Percentiles rank a stretch among this genome's conserved stretches.
Conservation (phyloP, 2,113 vertebrate genomes). For the Daboia siamensis region DNA sequence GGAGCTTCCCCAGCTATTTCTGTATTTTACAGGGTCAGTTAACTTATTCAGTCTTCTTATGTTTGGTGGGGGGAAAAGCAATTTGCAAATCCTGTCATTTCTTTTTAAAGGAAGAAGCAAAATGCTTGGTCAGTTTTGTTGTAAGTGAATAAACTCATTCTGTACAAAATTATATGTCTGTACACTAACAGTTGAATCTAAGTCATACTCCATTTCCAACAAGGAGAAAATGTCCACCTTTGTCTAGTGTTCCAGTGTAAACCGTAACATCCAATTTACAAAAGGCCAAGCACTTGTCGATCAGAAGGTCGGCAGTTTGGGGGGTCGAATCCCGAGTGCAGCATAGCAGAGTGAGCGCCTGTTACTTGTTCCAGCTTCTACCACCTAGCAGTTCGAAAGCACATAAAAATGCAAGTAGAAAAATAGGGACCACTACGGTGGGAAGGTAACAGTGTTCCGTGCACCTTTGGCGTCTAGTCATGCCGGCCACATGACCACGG, state of each 20-base stretch:
- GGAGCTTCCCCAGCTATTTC: background rate
- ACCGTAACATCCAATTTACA: background rate
- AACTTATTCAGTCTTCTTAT: background rate
- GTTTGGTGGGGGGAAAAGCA: background rate
- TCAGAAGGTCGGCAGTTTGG: too few relatives aligned
- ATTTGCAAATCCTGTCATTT: background rate
- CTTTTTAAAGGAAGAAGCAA: background rate
- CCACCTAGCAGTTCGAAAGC: too few relatives aligned
- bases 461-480: too few relatives aligned
- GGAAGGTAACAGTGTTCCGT: too few relatives aligned
- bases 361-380: too few relatives aligned
- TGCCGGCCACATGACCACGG: too few relatives aligned
- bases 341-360: too few relatives aligned
- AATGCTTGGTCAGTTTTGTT: background rate
- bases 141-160: background rate
- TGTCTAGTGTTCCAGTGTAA: background rate
- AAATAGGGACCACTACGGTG: too few relatives aligned
- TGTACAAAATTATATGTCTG: background rate
- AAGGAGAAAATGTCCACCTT: background rate
- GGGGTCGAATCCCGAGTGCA: too few relatives aligned
- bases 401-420: too few relatives aligned
- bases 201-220: background rate
- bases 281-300: background rate
- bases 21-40: background rate
- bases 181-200: background rate